Base-by-base conservation (phyloP, 2,797 vertebrate genomes). In the Gouania willdenowi region DNA sequence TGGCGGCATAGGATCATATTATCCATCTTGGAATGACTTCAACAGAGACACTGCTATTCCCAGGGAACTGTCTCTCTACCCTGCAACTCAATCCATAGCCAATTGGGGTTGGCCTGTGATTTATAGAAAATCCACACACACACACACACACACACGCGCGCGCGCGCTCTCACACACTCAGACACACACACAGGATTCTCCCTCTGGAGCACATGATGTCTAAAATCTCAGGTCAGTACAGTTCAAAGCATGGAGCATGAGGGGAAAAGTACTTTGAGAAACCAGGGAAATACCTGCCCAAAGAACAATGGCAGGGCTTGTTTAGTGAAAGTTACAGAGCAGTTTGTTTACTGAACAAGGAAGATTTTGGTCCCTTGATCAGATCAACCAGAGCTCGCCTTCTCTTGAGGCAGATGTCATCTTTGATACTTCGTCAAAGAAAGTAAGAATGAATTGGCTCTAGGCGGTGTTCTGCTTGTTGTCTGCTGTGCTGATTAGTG, bases 31-130 rank as follows among this genome's bases (percentile, higher is more conserved):
- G 87, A 89, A 89, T 87, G 83, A 87, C 87, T 88, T 88, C 83
- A 86, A 70, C 83, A 82, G 82, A 86, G 81, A 84, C 77, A 74
- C 70, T 77, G 75, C 80, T 83, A 83, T 91, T 88, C 85, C 83
- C 86, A 87, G 79, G 80, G 85, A 86, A 79, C 82, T 54, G 57
- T 77, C 75, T 66, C 78, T 82, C 66, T 42, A 73, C 28, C 3
- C 77, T 84, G 87, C 85, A 89, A 89, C 88, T 87, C 87, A 88
- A 88, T 88, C 84, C 87, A 79, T 77, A 81, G 81, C 79, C 82
- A 89, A 90, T 88, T 77, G 77, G 75, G n/a, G 62, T 75, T 46
- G 49, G 61, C 43, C 70, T 53, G 73, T 85, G 82, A 87, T 87
- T 85, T 85, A 85, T 87, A 82, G 73, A 78, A 81, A 77, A 81